Percentiles rank a stretch among this genome's conserved stretches.
phyloP scores from a whole-genome alignment of 2,113 vertebrate genomes.

The Poeciliopsis occidentalis region DNA sequence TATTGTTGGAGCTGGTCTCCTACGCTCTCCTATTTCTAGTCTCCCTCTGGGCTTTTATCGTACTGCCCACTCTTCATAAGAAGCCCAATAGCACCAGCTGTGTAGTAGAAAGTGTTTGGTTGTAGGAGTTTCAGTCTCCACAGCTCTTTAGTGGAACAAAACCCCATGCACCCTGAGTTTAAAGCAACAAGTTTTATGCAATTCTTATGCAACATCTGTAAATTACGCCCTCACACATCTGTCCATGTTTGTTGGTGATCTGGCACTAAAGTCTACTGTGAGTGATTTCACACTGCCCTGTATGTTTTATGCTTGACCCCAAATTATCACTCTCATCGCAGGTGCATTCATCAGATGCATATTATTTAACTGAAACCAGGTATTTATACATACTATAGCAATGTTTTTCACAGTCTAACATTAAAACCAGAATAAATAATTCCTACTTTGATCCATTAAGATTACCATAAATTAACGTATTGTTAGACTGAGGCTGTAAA shows the following conservation, averaged over 20 bases:
- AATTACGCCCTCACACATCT: background rate
- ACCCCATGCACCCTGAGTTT: background rate
- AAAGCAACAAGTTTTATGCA: constrained; percentile 7
- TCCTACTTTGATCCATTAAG: background rate
- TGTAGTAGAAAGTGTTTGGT: constrained; percentile 23
- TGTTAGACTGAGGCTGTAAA: background rate
- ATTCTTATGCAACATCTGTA: background rate
- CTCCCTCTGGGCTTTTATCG: constrained; percentile 41
- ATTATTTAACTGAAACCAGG: background rate
- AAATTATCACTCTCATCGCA: background rate
- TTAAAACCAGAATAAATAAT: background rate
- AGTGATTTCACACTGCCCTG: background rate
- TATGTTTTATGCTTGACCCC: background rate
- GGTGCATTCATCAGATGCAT: background rate
- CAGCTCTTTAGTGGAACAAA: constrained; percentile 9
- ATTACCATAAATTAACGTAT: background rate
- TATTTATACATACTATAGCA: background rate
- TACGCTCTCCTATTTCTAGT: constrained; percentile 54
- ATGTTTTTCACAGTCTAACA: background rate
- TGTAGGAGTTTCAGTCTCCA: constrained; percentile 15
- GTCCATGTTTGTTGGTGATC: background rate
- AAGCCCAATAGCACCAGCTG: constrained; percentile 43
- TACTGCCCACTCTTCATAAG: constrained; percentile 46
- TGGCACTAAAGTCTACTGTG: background rate
- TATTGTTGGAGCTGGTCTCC: constrained; percentile 53